A percentile compares a stretch with the other conserved stretches of the same genome.
phyloP scores from a whole-genome alignment of 2,888 invertebrate species.

The Therioaphis trifolii region DNA sequence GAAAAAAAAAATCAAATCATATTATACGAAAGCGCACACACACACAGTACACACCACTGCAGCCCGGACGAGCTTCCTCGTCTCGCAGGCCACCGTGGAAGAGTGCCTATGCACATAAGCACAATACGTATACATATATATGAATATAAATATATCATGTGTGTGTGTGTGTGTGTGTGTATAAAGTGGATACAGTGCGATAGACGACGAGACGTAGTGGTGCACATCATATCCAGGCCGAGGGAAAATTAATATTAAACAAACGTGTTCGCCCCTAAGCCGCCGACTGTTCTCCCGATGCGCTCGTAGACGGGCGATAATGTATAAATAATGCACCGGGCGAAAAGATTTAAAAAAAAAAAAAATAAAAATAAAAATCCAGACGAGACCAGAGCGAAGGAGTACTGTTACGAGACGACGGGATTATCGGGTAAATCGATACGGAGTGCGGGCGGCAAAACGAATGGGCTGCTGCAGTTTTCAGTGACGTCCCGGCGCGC shows the following conservation, averaged over 20 bases:
- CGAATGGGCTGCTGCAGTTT: background rate
- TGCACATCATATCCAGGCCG: background rate
- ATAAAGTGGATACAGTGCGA: background rate
- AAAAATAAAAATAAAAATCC: background rate
- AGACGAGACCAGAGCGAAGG: background rate
- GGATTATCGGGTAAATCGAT: constrained; percentile 34
- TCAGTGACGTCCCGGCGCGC: background rate
- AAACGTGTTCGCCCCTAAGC: constrained; percentile 44
- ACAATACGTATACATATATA: no score
- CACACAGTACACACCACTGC: no score
- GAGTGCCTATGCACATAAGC: no score
- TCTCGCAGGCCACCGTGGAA: no score
- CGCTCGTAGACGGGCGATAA: background rate
- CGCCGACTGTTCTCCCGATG: background rate
- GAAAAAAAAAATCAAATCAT: no score
- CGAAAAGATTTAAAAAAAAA: background rate
- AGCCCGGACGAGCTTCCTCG: no score
- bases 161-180: no score
- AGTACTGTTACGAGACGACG: background rate
- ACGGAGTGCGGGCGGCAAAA: background rate
- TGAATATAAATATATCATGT: no score
- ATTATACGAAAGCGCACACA: no score
- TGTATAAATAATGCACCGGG: constrained; percentile 40
- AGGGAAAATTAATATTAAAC: constrained; percentile 45
- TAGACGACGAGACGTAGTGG: background rate